A percentile compares a stretch with the other conserved stretches of the same genome.
These are phyloP conservation scores for Ictalurus furcatus DNA, from an alignment of 2,113 vertebrate species.

Conservation along the genomic window DNA sequence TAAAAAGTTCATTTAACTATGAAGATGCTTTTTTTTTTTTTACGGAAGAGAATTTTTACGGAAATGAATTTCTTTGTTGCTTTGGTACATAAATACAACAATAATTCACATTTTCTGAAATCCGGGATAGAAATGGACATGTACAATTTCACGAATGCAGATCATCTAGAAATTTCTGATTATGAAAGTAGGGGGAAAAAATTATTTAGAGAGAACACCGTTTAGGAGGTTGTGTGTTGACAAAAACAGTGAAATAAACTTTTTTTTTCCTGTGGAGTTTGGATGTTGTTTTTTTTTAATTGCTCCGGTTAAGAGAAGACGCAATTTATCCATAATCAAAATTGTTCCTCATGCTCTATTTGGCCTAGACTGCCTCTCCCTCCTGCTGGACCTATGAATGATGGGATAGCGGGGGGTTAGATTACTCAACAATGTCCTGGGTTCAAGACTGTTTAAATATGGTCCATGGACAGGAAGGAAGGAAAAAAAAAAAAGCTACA, in stretches of 20 bases:
- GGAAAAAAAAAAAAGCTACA: neutral
- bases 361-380: neutral
- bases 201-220: neutral
- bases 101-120: neutral
- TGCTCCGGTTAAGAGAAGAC: neutral
- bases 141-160: neutral
- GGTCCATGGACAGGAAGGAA: neutral
- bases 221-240: neutral
- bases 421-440: neutral
- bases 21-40: no score
- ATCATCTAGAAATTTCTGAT: neutral
- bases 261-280: neutral
- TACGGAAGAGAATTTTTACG: no score
- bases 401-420: conserved; percentile 8
- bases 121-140: neutral
- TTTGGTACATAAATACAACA: no score
- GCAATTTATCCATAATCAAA: neutral
- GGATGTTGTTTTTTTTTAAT: neutral
- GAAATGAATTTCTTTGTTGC: neutral
- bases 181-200: neutral
- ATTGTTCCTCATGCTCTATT: neutral
- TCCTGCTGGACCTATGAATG: conserved; percentile 15
- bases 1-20: neutral
- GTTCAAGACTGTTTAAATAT: conserved; percentile 11
- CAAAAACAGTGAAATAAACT: neutral